These are phyloP conservation scores for Cyanoderma ruficeps DNA, from an alignment of 2,113 vertebrate genomes.

Conservation along the genomic window DNA sequence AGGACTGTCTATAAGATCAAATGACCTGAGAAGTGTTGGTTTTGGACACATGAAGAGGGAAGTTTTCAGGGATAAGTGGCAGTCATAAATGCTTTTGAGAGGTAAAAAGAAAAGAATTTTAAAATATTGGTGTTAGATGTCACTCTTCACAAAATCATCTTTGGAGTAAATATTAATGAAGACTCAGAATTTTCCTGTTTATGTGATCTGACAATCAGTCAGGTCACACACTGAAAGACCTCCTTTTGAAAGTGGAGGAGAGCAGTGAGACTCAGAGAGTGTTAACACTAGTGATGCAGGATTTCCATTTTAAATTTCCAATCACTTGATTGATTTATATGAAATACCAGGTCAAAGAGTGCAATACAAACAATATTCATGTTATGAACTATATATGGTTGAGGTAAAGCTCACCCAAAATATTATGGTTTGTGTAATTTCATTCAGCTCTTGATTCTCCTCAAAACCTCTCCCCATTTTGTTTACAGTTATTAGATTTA, in stretches of 20 bases:
- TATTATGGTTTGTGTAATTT: background rate
- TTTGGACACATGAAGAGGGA: background rate
- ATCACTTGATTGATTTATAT: background rate
- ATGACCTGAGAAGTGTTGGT: background rate
- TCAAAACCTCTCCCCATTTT: background rate
- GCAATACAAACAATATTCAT: background rate
- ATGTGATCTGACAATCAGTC: background rate
- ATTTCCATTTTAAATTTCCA: background rate
- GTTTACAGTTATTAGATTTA: background rate
- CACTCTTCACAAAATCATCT: background rate
- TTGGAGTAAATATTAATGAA: background rate
- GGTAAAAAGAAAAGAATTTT: background rate
- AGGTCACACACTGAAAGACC: background rate
- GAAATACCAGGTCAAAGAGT: background rate
- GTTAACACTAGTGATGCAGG: background rate
- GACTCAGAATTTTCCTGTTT: background rate
- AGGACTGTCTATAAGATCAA: background rate
- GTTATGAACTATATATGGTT: background rate
- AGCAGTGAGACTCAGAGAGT: background rate
- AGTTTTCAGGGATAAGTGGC: background rate
- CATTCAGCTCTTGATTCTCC: background rate
- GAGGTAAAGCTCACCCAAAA: background rate
- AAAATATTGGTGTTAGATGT: background rate
- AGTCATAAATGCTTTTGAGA: background rate
- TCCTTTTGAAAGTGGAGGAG: background rate